Evolutionary conservation across 1,140 invertebrate genomes (phyloP), one percentile per base, ranked within the genome.

Genomic region (Drosophila kikkawai): DNA sequence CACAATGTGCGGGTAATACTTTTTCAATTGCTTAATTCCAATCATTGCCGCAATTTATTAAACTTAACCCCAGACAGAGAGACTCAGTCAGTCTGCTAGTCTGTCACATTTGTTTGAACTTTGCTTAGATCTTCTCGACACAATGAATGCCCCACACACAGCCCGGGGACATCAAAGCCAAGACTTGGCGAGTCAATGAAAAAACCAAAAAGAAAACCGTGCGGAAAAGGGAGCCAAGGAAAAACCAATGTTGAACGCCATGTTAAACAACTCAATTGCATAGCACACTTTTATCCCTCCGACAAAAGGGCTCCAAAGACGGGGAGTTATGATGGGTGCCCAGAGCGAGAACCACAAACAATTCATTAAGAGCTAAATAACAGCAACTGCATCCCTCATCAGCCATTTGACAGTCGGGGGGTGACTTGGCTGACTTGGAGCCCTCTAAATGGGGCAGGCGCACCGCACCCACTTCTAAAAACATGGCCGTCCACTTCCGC

Each of bases 401-500:
- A 66, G 70, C 48, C 58, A 44, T 78, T 69, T 88, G 84, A 88
- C 78, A 88, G 81, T 59, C 65, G 56, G 67, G 47, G 44, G 26
- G 48, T 3, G 47, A 22, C 22, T 22, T 22, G 22, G 22, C 22
- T 50, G 56, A 45, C 15, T 26, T 51, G 48, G 51, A 34, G 37
- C n/a, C 17, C 3, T 44, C 34, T 9, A 76, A 76, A 34, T 53
- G 53, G 45, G 44, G 41, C 59, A 39, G 56, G 75, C 78, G 60
- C 66, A 60, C 77, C 55, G 71, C 78, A 60, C 74, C 55, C 42
- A 58, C 67, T 80, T 58, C 71, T 84, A 75, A 71, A 80, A 88
- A 90, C 80, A 88, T 90, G 84, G 81, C 87, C 75, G 76, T 85
- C 81, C 85, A 76, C 81, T 90, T 90, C 85, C 85, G 85, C 85